phyloP scores from a whole-genome alignment of 1,140 invertebrate genomes.

The Cyrtorhinus lividipennis region DNA sequence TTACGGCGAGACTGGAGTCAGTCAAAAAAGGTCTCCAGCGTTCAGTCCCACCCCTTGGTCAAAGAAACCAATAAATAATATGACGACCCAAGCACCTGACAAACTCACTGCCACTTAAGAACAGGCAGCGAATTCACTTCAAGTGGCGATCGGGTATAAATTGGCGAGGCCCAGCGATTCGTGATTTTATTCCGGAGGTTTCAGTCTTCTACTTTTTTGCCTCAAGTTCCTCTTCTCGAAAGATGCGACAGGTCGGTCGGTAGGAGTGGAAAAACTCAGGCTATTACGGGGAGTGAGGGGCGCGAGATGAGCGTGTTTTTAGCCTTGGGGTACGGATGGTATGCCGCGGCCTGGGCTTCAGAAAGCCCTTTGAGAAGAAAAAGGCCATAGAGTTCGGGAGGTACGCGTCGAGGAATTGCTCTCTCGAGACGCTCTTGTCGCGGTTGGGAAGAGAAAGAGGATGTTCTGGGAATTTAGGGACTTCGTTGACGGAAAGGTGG shows the following conservation, averaged over 20 bases:
- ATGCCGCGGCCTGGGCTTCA: not conserved
- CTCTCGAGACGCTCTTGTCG: not conserved
- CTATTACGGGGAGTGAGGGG: not conserved
- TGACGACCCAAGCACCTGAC: not conserved
- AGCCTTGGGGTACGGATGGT: not conserved
- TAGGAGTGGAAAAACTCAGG: not conserved
- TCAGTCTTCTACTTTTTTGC: not conserved
- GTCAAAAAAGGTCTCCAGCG: not conserved
- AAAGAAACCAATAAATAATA: slow-evolving; percentile 2
- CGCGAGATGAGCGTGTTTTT: not conserved
- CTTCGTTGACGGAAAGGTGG: too few relatives aligned
- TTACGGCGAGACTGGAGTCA: not conserved
- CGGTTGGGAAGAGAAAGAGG: not conserved
- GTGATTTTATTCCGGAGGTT: not conserved
- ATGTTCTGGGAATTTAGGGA: not conserved
- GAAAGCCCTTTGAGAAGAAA: not conserved
- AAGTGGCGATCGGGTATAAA: slow-evolving; percentile 12
- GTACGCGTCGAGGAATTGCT: not conserved
- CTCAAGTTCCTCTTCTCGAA: not conserved
- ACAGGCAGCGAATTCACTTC: slow-evolving; percentile 8
- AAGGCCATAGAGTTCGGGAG: not conserved
- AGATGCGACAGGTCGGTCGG: not conserved
- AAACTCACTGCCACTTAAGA: slow-evolving; percentile 5
- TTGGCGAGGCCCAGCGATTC: not conserved
- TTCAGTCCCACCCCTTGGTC: not conserved